phyloP scores from a whole-genome alignment of 1,140 invertebrate genomes.

The Pseudomyrmex cubaensis region DNA sequence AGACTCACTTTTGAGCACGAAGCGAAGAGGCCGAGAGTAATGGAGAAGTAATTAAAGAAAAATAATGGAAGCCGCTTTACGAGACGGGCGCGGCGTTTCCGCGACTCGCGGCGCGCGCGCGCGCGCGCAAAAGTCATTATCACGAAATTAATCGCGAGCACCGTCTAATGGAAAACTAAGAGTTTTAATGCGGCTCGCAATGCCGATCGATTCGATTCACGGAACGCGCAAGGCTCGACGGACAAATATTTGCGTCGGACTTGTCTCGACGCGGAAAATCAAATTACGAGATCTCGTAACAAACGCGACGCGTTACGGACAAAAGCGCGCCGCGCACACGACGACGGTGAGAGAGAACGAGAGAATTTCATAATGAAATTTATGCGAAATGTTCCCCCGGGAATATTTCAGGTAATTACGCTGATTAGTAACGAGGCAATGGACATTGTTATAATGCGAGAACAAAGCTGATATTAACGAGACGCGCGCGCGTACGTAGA shows the following conservation, averaged over 20 bases:
- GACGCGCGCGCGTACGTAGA: not conserved
- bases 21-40: conserved; percentile 3
- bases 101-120: not conserved
- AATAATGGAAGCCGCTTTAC: conserved; percentile 34
- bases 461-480: conserved; percentile 62
- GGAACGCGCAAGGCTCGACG: not conserved
- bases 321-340: conserved; percentile 2
- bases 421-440: conserved; percentile 49
- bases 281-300: conserved; percentile 47
- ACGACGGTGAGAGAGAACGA: too few relatives aligned
- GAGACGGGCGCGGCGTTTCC: not conserved
- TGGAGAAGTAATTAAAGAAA: conserved; percentile 58
- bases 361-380: conserved; percentile 36
- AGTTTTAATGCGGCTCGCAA: conserved; percentile 16
- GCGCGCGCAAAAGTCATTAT: conserved; percentile 37
- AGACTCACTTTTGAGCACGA: conserved; percentile 14
- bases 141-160: conserved; percentile 54
- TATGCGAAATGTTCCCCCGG: conserved; percentile 45
- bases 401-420: conserved; percentile 38
- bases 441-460: conserved; percentile 45
- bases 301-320: conserved; percentile 16
- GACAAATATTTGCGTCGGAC: conserved; percentile 6
- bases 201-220: conserved; percentile 35
- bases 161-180: conserved; percentile 45
- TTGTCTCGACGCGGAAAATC: conserved; percentile 18